Evolutionary conservation across 2,888 invertebrate genomes (phyloP).

Genomic region (Troilus luridus): DNA sequence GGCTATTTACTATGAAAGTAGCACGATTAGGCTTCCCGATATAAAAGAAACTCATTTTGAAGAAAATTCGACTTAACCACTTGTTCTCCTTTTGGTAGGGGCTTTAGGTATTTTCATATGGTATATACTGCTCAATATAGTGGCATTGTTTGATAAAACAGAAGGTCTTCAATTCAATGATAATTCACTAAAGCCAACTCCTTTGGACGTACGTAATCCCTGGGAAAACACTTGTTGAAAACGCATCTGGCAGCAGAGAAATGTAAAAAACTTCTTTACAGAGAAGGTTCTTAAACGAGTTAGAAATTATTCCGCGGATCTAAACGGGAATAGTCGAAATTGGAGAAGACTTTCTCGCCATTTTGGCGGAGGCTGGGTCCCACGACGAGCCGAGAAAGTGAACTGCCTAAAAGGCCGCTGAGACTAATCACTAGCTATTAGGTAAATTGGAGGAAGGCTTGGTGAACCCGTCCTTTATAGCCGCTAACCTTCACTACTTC

Average conservation of each 20-base stretch:
- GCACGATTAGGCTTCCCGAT: no score
- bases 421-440: slow-evolving; percentile 6
- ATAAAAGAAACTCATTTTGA: no score
- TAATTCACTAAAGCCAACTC: neutral
- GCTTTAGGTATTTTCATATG: no score
- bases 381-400: slow-evolving; percentile 36
- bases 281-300: neutral
- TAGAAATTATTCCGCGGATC: slow-evolving; percentile 12
- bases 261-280: neutral
- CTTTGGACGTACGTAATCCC: neutral
- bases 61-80: no score
- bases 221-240: neutral
- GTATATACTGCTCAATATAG: no score
- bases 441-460: slow-evolving; percentile 21
- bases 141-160: no score
- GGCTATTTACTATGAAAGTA: no score
- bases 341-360: slow-evolving; percentile 39
- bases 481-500: neutral
- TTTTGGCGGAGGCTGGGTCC: neutral
- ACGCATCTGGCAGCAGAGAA: neutral
- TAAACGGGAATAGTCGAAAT: slow-evolving; percentile 44
- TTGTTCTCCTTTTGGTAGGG: no score
- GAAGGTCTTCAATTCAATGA: no score
- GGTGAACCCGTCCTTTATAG: neutral
- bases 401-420: slow-evolving; percentile 29